Conservation (phyloP, 2,113 vertebrate genomes). For the Tetrao urogallus region DNA sequence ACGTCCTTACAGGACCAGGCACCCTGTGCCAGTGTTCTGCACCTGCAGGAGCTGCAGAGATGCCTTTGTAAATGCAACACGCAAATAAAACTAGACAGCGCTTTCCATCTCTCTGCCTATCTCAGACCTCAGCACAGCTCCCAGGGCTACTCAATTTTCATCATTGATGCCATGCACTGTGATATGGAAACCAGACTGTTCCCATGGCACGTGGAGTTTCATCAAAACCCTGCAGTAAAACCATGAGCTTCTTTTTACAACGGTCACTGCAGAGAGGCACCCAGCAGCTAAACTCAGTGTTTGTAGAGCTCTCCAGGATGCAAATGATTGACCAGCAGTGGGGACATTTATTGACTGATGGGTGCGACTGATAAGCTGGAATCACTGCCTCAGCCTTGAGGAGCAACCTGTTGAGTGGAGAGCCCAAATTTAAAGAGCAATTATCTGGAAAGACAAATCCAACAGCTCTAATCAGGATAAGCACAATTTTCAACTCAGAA, state of each 20-base stretch:
- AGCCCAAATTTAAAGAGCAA: background rate
- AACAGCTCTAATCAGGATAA: background rate
- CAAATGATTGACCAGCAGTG: background rate
- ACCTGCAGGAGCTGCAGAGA: accelerated
- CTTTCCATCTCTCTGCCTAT: accelerated
- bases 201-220: accelerated
- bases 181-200: accelerated
- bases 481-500: background rate
- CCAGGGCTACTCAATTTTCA: accelerated
- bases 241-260: background rate
- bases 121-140: background rate
- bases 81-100: background rate
- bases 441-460: background rate
- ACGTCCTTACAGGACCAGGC: background rate
- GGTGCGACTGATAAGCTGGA: background rate
- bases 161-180: accelerated
- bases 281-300: accelerated
- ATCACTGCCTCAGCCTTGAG: background rate
- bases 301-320: background rate
- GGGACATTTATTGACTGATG: background rate
- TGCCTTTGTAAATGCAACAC: background rate
- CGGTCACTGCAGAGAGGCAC: background rate
- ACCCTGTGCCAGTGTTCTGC: background rate
- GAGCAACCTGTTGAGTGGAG: background rate
- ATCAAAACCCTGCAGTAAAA: background rate